These are phyloP conservation scores for Trichonephila inaurata DNA, from an alignment of 1,140 invertebrate species.

Conservation along the genomic window DNA sequence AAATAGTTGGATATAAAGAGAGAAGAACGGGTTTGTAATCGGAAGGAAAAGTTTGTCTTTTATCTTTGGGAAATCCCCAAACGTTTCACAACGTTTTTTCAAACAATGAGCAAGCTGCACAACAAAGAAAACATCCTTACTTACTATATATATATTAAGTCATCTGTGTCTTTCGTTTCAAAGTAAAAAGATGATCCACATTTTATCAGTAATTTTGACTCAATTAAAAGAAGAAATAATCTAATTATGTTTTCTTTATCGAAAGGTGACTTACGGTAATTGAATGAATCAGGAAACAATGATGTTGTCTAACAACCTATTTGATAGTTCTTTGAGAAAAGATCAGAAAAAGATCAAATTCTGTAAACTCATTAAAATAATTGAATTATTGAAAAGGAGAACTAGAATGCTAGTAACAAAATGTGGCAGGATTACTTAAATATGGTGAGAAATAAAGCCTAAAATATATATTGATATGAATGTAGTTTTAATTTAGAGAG, in stretches of 20 bases:
- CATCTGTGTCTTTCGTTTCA: neutral
- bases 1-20: neutral
- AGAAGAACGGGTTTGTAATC: neutral
- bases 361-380: no score
- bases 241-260: neutral
- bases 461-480: no score
- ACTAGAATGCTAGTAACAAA: no score
- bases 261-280: no score
- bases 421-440: no score
- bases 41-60: conserved; percentile 31
- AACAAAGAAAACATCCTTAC: neutral
- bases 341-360: no score
- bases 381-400: no score
- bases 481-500: no score
- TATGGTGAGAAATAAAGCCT: no score
- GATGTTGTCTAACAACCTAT: no score
- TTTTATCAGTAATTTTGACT: neutral
- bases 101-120: neutral
- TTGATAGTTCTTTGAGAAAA: no score
- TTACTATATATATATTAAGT: conserved; percentile 27
- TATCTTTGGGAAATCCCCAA: conserved; percentile 28
- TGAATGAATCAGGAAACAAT: no score
- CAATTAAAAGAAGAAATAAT: neutral
- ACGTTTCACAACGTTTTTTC: conserved; percentile 26
- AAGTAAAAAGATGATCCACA: neutral